phyloP scores from a whole-genome alignment of 2,888 invertebrate genomes.

The Nomada goodeniana region DNA sequence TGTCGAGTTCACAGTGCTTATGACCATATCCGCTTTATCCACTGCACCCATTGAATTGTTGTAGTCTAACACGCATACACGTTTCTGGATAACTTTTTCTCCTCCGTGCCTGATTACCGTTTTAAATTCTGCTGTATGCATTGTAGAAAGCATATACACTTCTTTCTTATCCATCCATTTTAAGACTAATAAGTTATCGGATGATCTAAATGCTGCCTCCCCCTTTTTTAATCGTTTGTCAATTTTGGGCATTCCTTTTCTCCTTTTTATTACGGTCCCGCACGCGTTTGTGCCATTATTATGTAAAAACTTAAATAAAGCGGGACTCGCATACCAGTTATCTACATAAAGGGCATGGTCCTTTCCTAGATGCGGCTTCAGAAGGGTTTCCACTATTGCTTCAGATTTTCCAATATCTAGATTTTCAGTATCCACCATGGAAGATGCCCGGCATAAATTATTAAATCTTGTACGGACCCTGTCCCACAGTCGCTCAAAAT shows the following conservation, averaged over 20 bases:
- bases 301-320: slow-evolving; percentile 30
- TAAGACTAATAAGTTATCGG: slow-evolving; percentile 8
- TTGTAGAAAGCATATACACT: slow-evolving; percentile 38
- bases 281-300: slow-evolving; percentile 39
- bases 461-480: too few species aligned
- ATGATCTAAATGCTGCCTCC: slow-evolving; percentile 1
- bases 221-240: slow-evolving; percentile 18
- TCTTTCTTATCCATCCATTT: slow-evolving; percentile 21
- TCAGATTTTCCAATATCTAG: slow-evolving; percentile 6
- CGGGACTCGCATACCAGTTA: slow-evolving; percentile 32
- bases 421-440: too few species aligned
- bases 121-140: slow-evolving; percentile 35
- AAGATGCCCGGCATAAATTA: not conserved
- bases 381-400: slow-evolving; percentile 18
- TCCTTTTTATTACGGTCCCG: slow-evolving; percentile 23
- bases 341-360: slow-evolving; percentile 37
- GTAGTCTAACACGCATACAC: slow-evolving; percentile 44
- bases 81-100: slow-evolving; percentile 37
- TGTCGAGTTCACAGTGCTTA: slow-evolving; percentile 28
- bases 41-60: slow-evolving; percentile 52
- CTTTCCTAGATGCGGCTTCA: slow-evolving; percentile 22
- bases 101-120: slow-evolving; percentile 43
- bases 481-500: too few species aligned
- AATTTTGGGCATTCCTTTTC: slow-evolving; percentile 43
- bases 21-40: slow-evolving; percentile 56